phyloP scores from a whole-genome alignment of 1,140 invertebrate genomes.

The Drosophila arizonae region DNA sequence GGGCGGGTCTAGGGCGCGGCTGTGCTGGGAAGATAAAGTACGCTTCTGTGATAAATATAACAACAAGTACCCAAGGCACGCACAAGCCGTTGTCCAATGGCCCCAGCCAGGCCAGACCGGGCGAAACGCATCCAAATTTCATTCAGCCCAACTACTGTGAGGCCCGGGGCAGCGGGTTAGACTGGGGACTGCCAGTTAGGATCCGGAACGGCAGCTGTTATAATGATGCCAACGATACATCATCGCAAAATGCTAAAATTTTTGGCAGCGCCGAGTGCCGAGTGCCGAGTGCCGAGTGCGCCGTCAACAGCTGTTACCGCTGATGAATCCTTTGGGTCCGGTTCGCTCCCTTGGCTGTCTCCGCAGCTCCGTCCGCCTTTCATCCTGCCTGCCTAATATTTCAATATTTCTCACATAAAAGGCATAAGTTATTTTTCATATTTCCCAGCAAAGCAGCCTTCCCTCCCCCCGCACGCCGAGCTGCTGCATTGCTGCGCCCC shows the following conservation, averaged over 20 bases:
- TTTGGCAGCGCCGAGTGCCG: conserved; percentile 54
- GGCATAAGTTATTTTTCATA: conserved; percentile 79
- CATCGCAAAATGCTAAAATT: conserved; percentile 81
- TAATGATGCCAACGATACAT: conserved; percentile 80
- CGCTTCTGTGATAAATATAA: conserved; percentile 77
- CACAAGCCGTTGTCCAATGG: conserved; percentile 56
- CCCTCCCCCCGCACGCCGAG: conserved; percentile 5
- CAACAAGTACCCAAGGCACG: conserved; percentile 79
- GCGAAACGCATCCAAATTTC: conserved; percentile 65
- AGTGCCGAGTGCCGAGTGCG: conserved; percentile 23
- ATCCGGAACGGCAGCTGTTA: conserved; percentile 66
- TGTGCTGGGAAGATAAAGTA: conserved; percentile 74
- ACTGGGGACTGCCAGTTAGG: conserved; percentile 18
- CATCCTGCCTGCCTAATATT: conserved; percentile 56
- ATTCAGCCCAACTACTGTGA: conserved; percentile 34
- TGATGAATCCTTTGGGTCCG: conserved; percentile 80
- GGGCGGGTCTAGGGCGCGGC: conserved; percentile 32
- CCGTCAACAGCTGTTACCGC: conserved; percentile 77
- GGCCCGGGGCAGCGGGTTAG: background rate
- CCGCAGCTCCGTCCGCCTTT: background rate
- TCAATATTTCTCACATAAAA: conserved; percentile 79
- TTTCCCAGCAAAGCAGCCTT: conserved; percentile 17
- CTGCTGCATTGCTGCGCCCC: background rate
- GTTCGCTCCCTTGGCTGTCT: conserved; percentile 33
- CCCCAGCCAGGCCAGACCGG: conserved; percentile 16